These are phyloP conservation scores for Eupithecia tripunctaria DNA, from an alignment of 2,888 invertebrate species.

Conservation along the genomic window DNA sequence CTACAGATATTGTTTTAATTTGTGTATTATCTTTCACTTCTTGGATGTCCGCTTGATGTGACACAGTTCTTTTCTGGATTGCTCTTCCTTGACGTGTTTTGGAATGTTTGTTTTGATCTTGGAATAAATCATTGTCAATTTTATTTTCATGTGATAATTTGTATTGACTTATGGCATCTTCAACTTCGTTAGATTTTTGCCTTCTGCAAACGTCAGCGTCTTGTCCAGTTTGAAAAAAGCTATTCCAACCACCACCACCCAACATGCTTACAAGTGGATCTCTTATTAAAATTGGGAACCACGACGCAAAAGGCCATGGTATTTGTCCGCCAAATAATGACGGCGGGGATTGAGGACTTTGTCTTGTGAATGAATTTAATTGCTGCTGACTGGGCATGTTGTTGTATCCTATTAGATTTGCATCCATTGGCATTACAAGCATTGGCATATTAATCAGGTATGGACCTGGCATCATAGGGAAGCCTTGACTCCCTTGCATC, in stretches of 20 bases:
- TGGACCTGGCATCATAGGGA: constrained; percentile 51
- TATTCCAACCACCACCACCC: constrained; percentile 80
- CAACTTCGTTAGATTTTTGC: constrained; percentile 58
- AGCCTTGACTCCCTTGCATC: constrained; percentile 43
- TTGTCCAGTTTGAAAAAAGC: constrained; percentile 85
- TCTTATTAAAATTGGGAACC: constrained; percentile 84
- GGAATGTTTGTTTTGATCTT: constrained; percentile 34
- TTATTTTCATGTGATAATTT: constrained; percentile 27
- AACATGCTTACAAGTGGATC: constrained; percentile 82
- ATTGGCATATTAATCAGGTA: constrained; percentile 70
- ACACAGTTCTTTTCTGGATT: constrained; percentile 67
- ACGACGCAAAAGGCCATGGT: constrained; percentile 77
- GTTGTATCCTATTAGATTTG: constrained; percentile 46
- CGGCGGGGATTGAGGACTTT: constrained; percentile 52
- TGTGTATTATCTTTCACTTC: constrained; percentile 53
- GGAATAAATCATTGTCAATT: constrained; percentile 21
- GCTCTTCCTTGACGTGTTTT: constrained; percentile 63
- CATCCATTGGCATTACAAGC: constrained; percentile 52
- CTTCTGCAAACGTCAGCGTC: constrained; percentile 81
- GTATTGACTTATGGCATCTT: constrained; percentile 26
- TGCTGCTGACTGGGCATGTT: constrained; percentile 53
- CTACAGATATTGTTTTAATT: constrained; percentile 59
- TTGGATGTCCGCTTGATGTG: constrained; percentile 53
- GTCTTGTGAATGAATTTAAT: constrained; percentile 51
- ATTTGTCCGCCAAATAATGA: constrained; percentile 16